Conservation (phyloP, 2,888 invertebrate genomes). For the Chydorus sphaericus region DNA sequence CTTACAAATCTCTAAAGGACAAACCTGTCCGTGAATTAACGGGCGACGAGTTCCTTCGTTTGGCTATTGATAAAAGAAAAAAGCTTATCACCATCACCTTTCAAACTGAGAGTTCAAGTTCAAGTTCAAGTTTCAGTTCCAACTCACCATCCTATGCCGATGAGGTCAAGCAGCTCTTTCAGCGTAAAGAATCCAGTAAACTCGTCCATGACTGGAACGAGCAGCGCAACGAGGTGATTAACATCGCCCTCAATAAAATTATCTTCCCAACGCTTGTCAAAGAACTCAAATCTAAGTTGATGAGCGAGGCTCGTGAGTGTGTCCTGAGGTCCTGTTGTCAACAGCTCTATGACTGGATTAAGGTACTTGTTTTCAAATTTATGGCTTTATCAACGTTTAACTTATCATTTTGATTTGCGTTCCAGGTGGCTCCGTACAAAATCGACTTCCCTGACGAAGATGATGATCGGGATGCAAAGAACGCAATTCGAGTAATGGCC, state of each 20-base stretch:
- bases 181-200: slow-evolving; percentile 83
- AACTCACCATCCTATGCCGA: slow-evolving; percentile 46
- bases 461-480: slow-evolving; percentile 75
- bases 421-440: slow-evolving; percentile 61
- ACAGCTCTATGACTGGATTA: slow-evolving; percentile 79
- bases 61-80: slow-evolving; percentile 66
- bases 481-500: slow-evolving; percentile 72
- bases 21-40: slow-evolving; percentile 81
- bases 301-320: slow-evolving; percentile 74
- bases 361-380: too few species aligned
- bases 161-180: slow-evolving; percentile 73
- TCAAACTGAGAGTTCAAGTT: slow-evolving; percentile 8
- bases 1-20: slow-evolving; percentile 76
- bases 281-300: slow-evolving; percentile 62
- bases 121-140: too few species aligned
- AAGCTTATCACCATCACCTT: slow-evolving; percentile 43
- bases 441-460: slow-evolving; percentile 62
- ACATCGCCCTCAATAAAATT: slow-evolving; percentile 70
- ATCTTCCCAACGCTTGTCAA: slow-evolving; percentile 77
- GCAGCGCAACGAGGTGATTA: slow-evolving; percentile 70
- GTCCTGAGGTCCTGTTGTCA: slow-evolving; percentile 69
- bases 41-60: slow-evolving; percentile 77
- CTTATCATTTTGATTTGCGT: too few species aligned
- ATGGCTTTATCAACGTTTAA: too few species aligned
- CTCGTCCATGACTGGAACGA: slow-evolving; percentile 93